Percentiles rank a stretch among this genome's conserved stretches.
Evolutionary conservation across 2,888 invertebrate species (phyloP).

Genomic region (Neuroscelio doddi): DNA sequence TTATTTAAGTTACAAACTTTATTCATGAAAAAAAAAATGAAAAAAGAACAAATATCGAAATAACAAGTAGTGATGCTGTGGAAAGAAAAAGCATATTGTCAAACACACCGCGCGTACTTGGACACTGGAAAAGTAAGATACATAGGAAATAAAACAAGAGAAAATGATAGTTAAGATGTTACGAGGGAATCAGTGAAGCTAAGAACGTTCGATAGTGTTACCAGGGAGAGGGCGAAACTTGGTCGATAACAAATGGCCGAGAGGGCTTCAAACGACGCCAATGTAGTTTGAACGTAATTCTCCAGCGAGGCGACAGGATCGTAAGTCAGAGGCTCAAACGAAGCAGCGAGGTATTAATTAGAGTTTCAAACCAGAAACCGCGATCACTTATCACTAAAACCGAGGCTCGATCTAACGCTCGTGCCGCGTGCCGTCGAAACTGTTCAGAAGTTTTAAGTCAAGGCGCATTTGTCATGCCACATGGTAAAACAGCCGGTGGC

Average conservation of each 20-base stretch:
- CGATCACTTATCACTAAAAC: constrained; percentile 70
- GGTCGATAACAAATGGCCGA: constrained; percentile 65
- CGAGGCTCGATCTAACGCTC: constrained; percentile 50
- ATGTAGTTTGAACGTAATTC: constrained; percentile 65
- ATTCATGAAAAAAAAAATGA: too few relatives aligned
- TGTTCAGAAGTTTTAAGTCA: constrained; percentile 48
- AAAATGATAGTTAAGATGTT: constrained; percentile 37
- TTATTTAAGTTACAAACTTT: too few relatives aligned
- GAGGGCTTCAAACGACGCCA: constrained; percentile 61
- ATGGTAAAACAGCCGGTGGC: constrained; percentile 40
- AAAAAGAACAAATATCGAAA: too few relatives aligned
- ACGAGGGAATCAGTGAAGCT: constrained; percentile 34
- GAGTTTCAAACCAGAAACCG: constrained; percentile 67
- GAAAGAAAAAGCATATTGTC: background rate
- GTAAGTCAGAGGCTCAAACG: constrained; percentile 71
- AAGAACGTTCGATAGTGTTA: constrained; percentile 44
- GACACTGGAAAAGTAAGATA: too few relatives aligned
- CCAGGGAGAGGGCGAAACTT: constrained; percentile 51
- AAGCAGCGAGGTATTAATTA: constrained; percentile 71
- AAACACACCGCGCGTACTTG: too few relatives aligned
- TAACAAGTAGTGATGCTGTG: background rate
- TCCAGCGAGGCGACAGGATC: constrained; percentile 62
- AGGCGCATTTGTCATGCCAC: constrained; percentile 45
- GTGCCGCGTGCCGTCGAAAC: constrained; percentile 46
- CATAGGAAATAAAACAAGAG: constrained; percentile 7